Conservation (phyloP, 2,888 invertebrate species). For the Isoperla grammatica region DNA sequence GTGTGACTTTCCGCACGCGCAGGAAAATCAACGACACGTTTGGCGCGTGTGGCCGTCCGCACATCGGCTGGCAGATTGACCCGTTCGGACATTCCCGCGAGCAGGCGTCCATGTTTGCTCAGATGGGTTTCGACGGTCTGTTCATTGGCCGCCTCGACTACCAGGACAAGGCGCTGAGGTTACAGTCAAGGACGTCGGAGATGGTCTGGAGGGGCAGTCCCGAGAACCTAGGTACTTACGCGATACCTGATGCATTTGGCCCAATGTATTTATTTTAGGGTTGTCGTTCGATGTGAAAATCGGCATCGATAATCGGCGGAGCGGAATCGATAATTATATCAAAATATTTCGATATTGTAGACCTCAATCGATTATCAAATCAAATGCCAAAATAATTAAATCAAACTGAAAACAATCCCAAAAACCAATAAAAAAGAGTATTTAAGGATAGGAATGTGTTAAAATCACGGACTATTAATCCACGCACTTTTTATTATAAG, state of each 20-base stretch:
- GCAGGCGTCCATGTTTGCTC: conserved; percentile 72
- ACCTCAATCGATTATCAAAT: too few species aligned
- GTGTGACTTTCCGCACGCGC: too few species aligned
- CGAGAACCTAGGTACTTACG: conserved; percentile 52
- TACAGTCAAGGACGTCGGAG: conserved; percentile 61
- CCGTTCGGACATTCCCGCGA: conserved; percentile 85
- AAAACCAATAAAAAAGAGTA: too few species aligned
- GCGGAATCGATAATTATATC: too few species aligned
- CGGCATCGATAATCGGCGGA: too few species aligned
- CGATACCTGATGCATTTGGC: neutral
- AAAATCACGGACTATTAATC: too few species aligned
- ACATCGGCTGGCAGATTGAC: conserved; percentile 77
- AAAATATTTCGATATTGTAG: too few species aligned
- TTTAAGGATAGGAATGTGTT: too few species aligned
- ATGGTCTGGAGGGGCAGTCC: conserved; percentile 77
- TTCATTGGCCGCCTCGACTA: conserved; percentile 84
- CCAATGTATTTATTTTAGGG: conserved; percentile 19
- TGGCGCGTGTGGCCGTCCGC: conserved; percentile 65
- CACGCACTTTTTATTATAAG: too few species aligned
- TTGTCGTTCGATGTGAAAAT: too few species aligned
- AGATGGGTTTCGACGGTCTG: conserved; percentile 84
- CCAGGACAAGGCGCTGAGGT: conserved; percentile 65
- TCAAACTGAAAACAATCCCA: too few species aligned
- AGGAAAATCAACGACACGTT: conserved; percentile 57
- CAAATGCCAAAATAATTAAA: too few species aligned